These are phyloP conservation scores for Ferdinandea cuprea DNA, from an alignment of 2,888 invertebrate genomes.

Conservation along the genomic window DNA sequence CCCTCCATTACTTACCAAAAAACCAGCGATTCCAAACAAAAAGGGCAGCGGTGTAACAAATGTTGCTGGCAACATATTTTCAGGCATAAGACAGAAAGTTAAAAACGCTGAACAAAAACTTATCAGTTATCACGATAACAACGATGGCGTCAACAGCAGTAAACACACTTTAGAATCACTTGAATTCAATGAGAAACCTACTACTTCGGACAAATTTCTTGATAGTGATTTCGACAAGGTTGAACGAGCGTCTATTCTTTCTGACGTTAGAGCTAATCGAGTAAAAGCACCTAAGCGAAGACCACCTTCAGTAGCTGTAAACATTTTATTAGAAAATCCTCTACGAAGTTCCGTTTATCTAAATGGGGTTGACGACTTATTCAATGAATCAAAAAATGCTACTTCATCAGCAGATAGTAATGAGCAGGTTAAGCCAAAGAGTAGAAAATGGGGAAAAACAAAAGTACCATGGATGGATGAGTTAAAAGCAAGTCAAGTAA, in stretches of 20 bases:
- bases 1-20: slow-evolving; percentile 85
- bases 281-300: slow-evolving; percentile 85
- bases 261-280: slow-evolving; percentile 87
- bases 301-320: slow-evolving; percentile 85
- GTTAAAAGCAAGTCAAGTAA: slow-evolving; percentile 89
- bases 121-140: slow-evolving; percentile 80
- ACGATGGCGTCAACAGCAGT: slow-evolving; percentile 84
- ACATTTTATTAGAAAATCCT: slow-evolving; percentile 80
- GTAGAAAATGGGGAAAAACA: slow-evolving; percentile 89
- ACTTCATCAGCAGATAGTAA: slow-evolving; percentile 60
- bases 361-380: slow-evolving; percentile 78
- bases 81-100: slow-evolving; percentile 86
- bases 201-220: slow-evolving; percentile 77
- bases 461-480: slow-evolving; percentile 92
- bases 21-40: slow-evolving; percentile 87
- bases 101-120: slow-evolving; percentile 84
- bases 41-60: slow-evolving; percentile 87
- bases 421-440: slow-evolving; percentile 84
- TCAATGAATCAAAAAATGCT: slow-evolving; percentile 75
- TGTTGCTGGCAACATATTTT: slow-evolving; percentile 85
- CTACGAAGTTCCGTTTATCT: slow-evolving; percentile 80
- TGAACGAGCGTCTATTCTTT: slow-evolving; percentile 86
- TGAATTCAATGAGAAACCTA: slow-evolving; percentile 77
- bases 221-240: slow-evolving; percentile 86
- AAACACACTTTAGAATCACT: slow-evolving; percentile 78